Base-by-base conservation (phyloP, 2,797 vertebrate genomes). In the Thaleichthys pacificus region DNA sequence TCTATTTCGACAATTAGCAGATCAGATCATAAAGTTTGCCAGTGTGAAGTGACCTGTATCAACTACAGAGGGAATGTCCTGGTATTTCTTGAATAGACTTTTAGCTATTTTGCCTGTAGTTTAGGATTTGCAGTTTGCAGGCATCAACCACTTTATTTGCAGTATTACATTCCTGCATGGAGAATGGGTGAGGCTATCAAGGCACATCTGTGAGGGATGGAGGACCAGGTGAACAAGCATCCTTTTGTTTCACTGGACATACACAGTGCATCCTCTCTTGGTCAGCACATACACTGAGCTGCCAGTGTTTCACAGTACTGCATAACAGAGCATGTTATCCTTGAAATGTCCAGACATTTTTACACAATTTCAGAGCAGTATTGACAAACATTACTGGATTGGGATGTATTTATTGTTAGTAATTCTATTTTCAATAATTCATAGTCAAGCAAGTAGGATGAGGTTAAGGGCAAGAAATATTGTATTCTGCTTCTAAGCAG, bases 141-240 rank as follows among this genome's bases (percentile, higher is more conserved):
- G 28, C 38, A 60, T 51, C 19, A 56, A 5, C 56, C 4, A 15
- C 73, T 38, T 70, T 72, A 17, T 30, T 14, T 5, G 15, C 72
- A 11, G 32, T n/a, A 17, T 70, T 61, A 8, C n/a, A 69, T 69
- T 69, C 58, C 38, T 7, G 64, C 15, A 56, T 76, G 64, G 71
- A 66, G 71, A 64, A 79, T 14, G 72, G 69, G 66, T 76, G 56
- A 87, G 83, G 82, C 80, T 89, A 80, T 84, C 79, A 87, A 84
- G 85, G 83, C 77, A 35, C 79, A 86, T 83, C 83, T 81, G 74
- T 84, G 70, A 78, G 81, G 62, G 84, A 87, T 85, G 87, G 83
- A 88, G 84, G 72, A 83, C 80, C 82, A 87, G 88, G 87, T 85
- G 84, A 89, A 89, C 86, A 88, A 81, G 83, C 77, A 71, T 66